phyloP scores from a whole-genome alignment of 2,888 invertebrate genomes.

The Baronia brevicornis region DNA sequence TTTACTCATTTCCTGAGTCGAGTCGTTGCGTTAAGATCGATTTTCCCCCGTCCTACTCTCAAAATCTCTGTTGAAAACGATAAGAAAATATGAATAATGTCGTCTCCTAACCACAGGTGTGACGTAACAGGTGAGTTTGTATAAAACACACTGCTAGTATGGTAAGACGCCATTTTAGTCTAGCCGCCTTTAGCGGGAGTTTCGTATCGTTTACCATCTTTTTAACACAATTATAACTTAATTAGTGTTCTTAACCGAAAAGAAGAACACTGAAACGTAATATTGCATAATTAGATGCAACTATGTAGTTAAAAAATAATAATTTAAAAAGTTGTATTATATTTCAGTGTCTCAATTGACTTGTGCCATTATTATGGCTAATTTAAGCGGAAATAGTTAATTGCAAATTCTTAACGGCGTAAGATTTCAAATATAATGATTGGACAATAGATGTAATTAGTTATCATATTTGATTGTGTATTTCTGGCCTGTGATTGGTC shows the following conservation, averaged over 20 bases:
- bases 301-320: no score
- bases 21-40: slow-evolving; percentile 23
- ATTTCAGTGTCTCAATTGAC: slow-evolving; percentile 30
- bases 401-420: slow-evolving; percentile 22
- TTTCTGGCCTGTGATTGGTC: slow-evolving; percentile 55
- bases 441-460: slow-evolving; percentile 28
- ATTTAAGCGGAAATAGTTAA: slow-evolving; percentile 31
- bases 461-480: slow-evolving; percentile 34
- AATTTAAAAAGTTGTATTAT: no score
- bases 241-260: slow-evolving; percentile 30
- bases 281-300: no score
- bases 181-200: slow-evolving; percentile 31
- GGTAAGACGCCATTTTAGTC: slow-evolving; percentile 56
- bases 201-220: slow-evolving; percentile 29
- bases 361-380: slow-evolving; percentile 30
- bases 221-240: slow-evolving; percentile 35
- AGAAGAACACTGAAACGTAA: no score
- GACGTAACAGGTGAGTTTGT: slow-evolving; percentile 65
- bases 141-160: slow-evolving; percentile 55
- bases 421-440: slow-evolving; percentile 25
- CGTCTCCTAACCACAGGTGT: slow-evolving; percentile 50
- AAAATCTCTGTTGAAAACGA: slow-evolving; percentile 29
- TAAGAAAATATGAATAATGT: slow-evolving; percentile 50
- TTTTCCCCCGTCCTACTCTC: slow-evolving; percentile 30
- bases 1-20: slow-evolving; percentile 20